Conservation (phyloP, 2,797 vertebrate genomes). For the Macropodus opercularis region DNA sequence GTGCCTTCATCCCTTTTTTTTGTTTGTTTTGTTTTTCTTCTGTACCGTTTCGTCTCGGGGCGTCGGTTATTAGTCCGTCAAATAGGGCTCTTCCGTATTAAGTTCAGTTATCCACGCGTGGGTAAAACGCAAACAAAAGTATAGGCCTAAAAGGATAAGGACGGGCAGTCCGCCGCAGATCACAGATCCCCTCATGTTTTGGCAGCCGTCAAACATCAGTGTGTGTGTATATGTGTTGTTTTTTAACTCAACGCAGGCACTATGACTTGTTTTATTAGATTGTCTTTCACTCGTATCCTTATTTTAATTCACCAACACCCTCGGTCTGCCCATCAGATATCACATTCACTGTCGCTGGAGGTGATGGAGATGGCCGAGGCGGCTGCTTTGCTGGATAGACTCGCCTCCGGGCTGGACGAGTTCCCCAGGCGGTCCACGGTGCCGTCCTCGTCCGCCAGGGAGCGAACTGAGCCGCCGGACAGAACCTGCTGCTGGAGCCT, state of each 20-base stretch:
- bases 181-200: conserved; percentile 67
- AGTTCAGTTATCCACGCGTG: conserved; percentile 76
- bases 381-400: conserved; percentile 95
- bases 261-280: conserved; percentile 81
- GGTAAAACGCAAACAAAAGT: conserved; percentile 70
- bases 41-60: conserved; percentile 56
- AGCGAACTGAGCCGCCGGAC: conserved; percentile 90
- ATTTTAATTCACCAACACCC: conserved; percentile 53
- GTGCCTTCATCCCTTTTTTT: conserved; percentile 57
- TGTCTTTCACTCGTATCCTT: conserved; percentile 75
- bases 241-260: conserved; percentile 80
- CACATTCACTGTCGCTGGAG: conserved; percentile 99
- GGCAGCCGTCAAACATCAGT: conserved; percentile 75
- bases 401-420: conserved; percentile 93
- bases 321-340: conserved; percentile 86
- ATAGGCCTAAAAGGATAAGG: conserved; percentile 65
- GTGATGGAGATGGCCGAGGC: conserved; percentile 99
- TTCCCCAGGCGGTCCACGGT: conserved; percentile 88
- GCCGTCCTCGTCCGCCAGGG: conserved; percentile 89
- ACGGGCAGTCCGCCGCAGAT: conserved; percentile 67
- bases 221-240: conserved; percentile 47
- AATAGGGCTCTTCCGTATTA: conserved; percentile 67
- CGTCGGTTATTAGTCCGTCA: conserved; percentile 70
- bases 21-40: conserved; percentile 31
- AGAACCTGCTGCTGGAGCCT: conserved; percentile 98